phyloP scores from a whole-genome alignment of 2,797 vertebrate species.

The Hylomyscus alleni region DNA sequence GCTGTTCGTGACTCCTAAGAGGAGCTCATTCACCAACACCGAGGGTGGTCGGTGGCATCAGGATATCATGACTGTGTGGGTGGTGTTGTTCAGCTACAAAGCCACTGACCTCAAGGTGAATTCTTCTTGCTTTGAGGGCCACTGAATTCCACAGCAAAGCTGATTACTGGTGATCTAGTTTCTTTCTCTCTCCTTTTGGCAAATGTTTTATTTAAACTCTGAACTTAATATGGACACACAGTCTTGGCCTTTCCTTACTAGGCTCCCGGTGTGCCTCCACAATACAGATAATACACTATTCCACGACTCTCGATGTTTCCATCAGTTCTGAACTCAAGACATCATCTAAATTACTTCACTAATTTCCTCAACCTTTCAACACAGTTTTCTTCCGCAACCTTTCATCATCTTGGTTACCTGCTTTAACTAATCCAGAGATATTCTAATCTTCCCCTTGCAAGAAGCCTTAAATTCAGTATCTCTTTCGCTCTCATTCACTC shows the following conservation, averaged over 20 bases:
- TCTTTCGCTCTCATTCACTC: neutral
- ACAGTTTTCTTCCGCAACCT: constrained; percentile 3
- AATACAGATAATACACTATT: neutral
- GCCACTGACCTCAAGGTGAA: neutral
- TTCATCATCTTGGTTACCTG: neutral
- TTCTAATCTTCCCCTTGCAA: constrained; percentile 5
- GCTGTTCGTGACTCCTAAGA: neutral
- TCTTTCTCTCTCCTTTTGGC: neutral
- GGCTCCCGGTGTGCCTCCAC: neutral
- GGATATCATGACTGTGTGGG: neutral
- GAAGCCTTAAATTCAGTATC: neutral
- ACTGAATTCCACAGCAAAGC: neutral
- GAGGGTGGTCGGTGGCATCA: neutral
- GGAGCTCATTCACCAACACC: neutral
- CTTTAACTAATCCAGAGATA: neutral
- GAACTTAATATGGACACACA: neutral
- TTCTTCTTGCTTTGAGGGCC: neutral
- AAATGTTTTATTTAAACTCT: neutral
- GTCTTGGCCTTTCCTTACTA: neutral
- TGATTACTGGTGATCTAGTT: neutral
- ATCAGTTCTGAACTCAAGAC: neutral
- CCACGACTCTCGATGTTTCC: neutral
- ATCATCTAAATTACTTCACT: neutral
- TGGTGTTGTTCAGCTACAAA: neutral
- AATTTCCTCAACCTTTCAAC: constrained; percentile 33